A percentile compares a stretch with the other conserved stretches of the same genome.
Conservation (phyloP, 2,888 invertebrate species). For the Andrena praecox region DNA sequence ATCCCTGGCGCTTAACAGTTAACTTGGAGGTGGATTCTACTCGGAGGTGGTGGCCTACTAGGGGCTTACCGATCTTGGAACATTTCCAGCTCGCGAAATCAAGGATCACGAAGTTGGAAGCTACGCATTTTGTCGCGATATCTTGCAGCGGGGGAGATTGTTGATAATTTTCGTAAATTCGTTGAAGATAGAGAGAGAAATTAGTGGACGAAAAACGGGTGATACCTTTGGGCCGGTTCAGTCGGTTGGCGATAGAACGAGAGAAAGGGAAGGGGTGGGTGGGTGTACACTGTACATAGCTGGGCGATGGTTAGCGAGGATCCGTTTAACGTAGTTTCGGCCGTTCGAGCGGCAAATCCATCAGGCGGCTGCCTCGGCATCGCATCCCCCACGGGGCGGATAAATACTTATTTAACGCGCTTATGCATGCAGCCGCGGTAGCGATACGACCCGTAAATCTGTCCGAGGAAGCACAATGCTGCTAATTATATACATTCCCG, state of each 20-base stretch:
- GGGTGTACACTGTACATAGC: too few relatives aligned
- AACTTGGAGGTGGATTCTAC: background rate
- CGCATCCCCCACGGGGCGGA: conserved; percentile 84
- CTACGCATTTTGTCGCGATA: background rate
- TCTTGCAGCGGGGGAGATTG: background rate
- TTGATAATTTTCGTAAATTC: too few relatives aligned
- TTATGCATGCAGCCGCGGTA: conserved; percentile 84
- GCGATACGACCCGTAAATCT: conserved; percentile 85
- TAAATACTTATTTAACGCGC: conserved; percentile 85
- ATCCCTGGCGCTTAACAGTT: conserved; percentile 9
- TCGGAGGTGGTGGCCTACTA: background rate
- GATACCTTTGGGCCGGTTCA: background rate
- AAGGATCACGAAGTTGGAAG: conserved; percentile 25
- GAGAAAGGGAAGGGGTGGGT: background rate
- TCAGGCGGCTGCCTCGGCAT: conserved; percentile 77
- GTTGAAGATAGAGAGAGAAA: background rate
- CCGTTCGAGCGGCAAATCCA: conserved; percentile 79
- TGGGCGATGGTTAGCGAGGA: conserved; percentile 47
- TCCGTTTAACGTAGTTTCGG: conserved; percentile 73
- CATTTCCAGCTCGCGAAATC: conserved; percentile 69
- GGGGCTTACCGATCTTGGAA: conserved; percentile 66
- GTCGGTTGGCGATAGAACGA: background rate
- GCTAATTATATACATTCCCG: conserved; percentile 85
- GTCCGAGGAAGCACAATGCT: conserved; percentile 84
- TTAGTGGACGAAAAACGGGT: background rate